These are phyloP conservation scores for Peromyscus nudipes DNA, from an alignment of 2,797 vertebrate species.

Conservation along the genomic window DNA sequence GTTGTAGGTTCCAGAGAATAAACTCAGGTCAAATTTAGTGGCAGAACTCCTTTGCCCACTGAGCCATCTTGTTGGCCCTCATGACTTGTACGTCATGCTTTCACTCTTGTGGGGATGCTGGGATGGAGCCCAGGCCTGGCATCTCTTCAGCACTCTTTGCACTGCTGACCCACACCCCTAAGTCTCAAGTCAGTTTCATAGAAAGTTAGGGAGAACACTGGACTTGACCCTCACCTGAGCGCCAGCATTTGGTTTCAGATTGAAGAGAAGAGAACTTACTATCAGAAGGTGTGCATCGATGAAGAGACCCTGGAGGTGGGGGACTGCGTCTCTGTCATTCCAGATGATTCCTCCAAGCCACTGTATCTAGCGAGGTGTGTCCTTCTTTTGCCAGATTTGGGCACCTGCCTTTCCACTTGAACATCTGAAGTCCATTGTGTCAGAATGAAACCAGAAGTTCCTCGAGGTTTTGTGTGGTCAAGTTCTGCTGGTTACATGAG, in stretches of 20 bases:
- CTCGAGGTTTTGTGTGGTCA: neutral
- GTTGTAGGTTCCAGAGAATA: neutral
- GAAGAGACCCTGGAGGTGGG: slow-evolving; percentile 94
- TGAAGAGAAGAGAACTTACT: slow-evolving; percentile 94
- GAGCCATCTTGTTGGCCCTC: neutral
- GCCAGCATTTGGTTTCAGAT: slow-evolving; percentile 85
- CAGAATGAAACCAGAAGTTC: neutral
- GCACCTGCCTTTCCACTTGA: too few species aligned
- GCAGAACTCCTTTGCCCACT: neutral
- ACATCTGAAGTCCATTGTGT: neutral
- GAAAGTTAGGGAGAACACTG: neutral
- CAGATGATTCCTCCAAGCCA: slow-evolving; percentile 94
- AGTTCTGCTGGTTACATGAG: neutral
- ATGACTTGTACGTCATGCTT: neutral
- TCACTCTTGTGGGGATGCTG: neutral
- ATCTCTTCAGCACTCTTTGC: neutral
- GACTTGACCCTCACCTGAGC: neutral
- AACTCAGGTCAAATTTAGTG: too few species aligned
- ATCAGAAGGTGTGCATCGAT: slow-evolving; percentile 94
- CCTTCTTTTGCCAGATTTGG: neutral
- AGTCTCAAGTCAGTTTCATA: neutral
- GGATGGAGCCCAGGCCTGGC: neutral
- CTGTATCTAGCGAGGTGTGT: slow-evolving; percentile 95
- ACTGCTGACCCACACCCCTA: neutral
- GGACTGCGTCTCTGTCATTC: slow-evolving; percentile 96